Base-by-base conservation (phyloP, 2,113 vertebrate species). In the Petromus typicus region DNA sequence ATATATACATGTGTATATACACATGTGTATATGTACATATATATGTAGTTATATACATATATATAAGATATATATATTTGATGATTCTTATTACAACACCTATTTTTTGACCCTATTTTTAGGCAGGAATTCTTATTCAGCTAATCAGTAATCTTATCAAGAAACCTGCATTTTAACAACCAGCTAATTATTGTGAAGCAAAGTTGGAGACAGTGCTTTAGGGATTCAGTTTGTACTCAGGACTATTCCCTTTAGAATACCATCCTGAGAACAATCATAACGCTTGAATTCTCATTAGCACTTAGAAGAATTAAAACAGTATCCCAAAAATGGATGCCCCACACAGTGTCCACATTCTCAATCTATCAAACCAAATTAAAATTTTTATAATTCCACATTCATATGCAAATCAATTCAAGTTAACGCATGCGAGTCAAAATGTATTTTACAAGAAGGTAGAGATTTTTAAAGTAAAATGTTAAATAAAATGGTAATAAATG, bases 211-310 rank as follows among this genome's bases (percentile, higher is more conserved):
- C 7, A 61, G 22, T 86, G 27, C n/a, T 82, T 61, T 48, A 79
- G 54, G 5, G 5, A 59, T 76, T 93, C 56, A 89, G n/a, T 10
- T 2, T 80, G 8, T 51, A 85, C 75, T 84, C 17, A 51, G 37
- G 89, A 90, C 14, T 61, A 25, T 9, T 56, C 17, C 14, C 40
- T 79, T 94, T 57, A 69, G 93, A 85, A 57, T 75, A 57, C 63
- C 75, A 83, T 43, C 22, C 34, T 69, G 20, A 92, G 90, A 85
- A 32, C 63, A 69, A 75, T 51, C 27, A 90, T 14, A 90, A 92
- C 95, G n/a, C 0, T 17, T 89, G 37, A 90, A 80, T 87, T 59
- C 7, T 64, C 11, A 69, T 79, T 91, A 69, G 7, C 8, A 73
- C 59, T 79, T 91, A 63, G 34, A 90, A 95, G 34, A 93, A 88